These are phyloP conservation scores for Macroglossus sobrinus DNA, from an alignment of 2,113 vertebrate genomes.

Conservation along the genomic window DNA sequence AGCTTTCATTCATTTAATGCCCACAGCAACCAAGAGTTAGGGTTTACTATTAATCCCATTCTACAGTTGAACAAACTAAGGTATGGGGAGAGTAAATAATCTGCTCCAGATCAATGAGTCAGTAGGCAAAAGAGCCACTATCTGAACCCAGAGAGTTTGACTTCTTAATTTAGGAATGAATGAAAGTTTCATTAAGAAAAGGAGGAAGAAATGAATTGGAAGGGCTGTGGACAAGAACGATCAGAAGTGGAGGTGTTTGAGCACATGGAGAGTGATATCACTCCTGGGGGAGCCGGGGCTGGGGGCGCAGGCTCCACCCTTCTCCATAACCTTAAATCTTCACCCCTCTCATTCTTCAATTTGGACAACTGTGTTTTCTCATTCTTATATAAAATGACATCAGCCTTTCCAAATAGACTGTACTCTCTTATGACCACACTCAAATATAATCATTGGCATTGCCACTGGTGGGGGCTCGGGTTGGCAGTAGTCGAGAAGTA, in stretches of 20 bases:
- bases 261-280: rapidly evolving
- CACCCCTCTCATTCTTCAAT: neutral
- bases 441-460: neutral
- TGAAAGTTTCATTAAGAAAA: neutral
- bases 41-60: neutral
- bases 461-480: neutral
- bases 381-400: neutral
- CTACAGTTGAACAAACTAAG: neutral
- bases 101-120: neutral
- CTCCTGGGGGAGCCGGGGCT: rapidly evolving
- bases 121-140: neutral
- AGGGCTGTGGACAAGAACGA: neutral
- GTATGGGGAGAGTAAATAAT: neutral
- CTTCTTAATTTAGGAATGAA: neutral
- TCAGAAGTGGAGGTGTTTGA: neutral
- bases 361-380: neutral
- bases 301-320: neutral
- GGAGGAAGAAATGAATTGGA: neutral
- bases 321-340: too few species aligned
- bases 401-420: neutral
- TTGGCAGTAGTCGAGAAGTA: too few species aligned
- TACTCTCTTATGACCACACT: neutral
- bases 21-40: neutral
- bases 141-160: neutral
- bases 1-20: neutral